These are phyloP conservation scores for Caenorhabditis panamensis DNA, from an alignment of 2,888 invertebrate species.

Conservation along the genomic window DNA sequence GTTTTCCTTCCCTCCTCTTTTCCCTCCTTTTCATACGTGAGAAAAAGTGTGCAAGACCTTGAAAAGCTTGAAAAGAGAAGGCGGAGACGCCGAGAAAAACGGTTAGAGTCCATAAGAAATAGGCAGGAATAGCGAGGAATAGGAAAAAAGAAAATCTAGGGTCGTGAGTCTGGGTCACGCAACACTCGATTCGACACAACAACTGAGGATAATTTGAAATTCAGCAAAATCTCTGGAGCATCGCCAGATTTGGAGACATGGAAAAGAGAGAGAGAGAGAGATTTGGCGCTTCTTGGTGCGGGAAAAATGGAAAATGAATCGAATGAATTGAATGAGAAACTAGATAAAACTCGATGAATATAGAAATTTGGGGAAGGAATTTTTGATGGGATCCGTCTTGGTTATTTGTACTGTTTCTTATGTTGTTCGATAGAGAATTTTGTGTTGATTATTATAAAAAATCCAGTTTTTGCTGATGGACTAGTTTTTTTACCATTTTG, in stretches of 20 bases:
- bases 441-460: no score
- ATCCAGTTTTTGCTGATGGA: no score
- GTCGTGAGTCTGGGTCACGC: constrained; percentile 35
- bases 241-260: background rate
- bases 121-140: constrained; percentile 15
- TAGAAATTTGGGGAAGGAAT: no score
- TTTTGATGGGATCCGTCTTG: no score
- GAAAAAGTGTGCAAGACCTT: constrained; percentile 19
- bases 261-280: constrained; percentile 17
- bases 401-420: no score
- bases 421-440: no score
- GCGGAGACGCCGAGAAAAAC: constrained; percentile 41
- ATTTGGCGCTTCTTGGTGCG: no score
- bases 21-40: constrained; percentile 15
- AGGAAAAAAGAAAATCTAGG: constrained; percentile 28
- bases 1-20: constrained; percentile 20
- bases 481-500: no score
- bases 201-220: constrained; percentile 25
- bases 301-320: constrained; percentile 1
- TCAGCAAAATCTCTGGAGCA: background rate
- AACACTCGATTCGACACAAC: constrained; percentile 23
- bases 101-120: constrained; percentile 23
- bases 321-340: no score
- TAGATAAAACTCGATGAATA: no score
- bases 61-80: constrained; percentile 22